phyloP scores from a whole-genome alignment of 1,140 invertebrate species.

The Drosophila pandora region DNA sequence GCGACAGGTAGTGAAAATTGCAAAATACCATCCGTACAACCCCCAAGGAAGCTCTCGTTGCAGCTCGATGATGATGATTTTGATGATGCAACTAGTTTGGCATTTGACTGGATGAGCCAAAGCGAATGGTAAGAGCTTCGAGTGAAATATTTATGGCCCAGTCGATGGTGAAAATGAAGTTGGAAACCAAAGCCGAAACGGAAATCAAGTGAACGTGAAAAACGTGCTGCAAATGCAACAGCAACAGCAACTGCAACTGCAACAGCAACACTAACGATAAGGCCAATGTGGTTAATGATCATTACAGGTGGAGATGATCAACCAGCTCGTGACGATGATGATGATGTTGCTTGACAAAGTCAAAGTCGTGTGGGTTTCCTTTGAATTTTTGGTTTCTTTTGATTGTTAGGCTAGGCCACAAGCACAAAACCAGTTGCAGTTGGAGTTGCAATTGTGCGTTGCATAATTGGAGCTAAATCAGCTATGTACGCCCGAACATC shows the following conservation, averaged over 20 bases:
- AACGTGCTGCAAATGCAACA: slow-evolving; percentile 50
- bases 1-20: slow-evolving; percentile 29
- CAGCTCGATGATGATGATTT: not conserved
- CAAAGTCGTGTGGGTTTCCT: slow-evolving; percentile 69
- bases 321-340: slow-evolving; percentile 9
- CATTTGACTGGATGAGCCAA: slow-evolving; percentile 40
- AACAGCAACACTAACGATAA: slow-evolving; percentile 20
- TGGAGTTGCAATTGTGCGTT: slow-evolving; percentile 72
- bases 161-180: slow-evolving; percentile 52
- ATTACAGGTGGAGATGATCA: slow-evolving; percentile 6
- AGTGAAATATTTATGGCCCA: slow-evolving; percentile 65
- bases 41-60: slow-evolving; percentile 24
- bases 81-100: slow-evolving; percentile 54
- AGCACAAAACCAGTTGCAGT: slow-evolving; percentile 63
- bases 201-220: slow-evolving; percentile 76
- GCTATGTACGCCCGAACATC: slow-evolving; percentile 32
- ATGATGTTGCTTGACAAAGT: slow-evolving; percentile 54
- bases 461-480: slow-evolving; percentile 54
- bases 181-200: slow-evolving; percentile 51
- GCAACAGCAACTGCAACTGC: slow-evolving; percentile 9
- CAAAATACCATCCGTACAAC: slow-evolving; percentile 9
- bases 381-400: slow-evolving; percentile 34
- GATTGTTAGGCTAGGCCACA: slow-evolving; percentile 26
- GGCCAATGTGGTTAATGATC: slow-evolving; percentile 33
- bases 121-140: slow-evolving; percentile 48